Evolutionary conservation across 2,113 vertebrate genomes (phyloP).

Genomic region (Psammodynastes pulverulentus): DNA sequence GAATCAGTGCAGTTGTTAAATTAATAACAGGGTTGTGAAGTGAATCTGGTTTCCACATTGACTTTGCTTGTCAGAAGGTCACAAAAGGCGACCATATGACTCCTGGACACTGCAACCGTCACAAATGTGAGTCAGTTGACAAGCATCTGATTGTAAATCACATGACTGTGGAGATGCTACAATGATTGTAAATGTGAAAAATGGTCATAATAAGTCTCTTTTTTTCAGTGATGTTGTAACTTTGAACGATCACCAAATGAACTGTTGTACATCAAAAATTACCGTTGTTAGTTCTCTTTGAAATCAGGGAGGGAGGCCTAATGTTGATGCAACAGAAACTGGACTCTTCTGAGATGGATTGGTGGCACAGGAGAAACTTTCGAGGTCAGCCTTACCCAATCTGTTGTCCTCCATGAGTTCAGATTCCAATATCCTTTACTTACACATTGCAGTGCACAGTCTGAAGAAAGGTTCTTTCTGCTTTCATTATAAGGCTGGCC

Average conservation of each 20-base stretch:
- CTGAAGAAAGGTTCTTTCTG: background rate
- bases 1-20: background rate
- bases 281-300: constrained; percentile 11
- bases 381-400: background rate
- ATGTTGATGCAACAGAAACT: constrained; percentile 5
- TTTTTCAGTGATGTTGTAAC: too few species aligned
- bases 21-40: background rate
- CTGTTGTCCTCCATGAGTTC: background rate
- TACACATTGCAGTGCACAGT: background rate
- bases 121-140: background rate
- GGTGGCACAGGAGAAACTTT: fast-evolving
- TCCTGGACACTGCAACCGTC: background rate
- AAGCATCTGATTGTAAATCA: background rate
- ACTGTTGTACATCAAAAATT: background rate
- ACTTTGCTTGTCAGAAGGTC: background rate
- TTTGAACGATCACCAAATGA: too few species aligned
- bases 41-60: background rate
- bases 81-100: background rate
- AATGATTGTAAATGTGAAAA: background rate
- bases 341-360: background rate
- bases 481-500: fast-evolving
- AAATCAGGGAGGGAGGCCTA: background rate
- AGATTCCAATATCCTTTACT: background rate
- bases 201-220: background rate
- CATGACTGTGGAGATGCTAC: background rate